Evolutionary conservation across 2,888 invertebrate genomes (phyloP).

Genomic region (Synanthedon formicaeformis): DNA sequence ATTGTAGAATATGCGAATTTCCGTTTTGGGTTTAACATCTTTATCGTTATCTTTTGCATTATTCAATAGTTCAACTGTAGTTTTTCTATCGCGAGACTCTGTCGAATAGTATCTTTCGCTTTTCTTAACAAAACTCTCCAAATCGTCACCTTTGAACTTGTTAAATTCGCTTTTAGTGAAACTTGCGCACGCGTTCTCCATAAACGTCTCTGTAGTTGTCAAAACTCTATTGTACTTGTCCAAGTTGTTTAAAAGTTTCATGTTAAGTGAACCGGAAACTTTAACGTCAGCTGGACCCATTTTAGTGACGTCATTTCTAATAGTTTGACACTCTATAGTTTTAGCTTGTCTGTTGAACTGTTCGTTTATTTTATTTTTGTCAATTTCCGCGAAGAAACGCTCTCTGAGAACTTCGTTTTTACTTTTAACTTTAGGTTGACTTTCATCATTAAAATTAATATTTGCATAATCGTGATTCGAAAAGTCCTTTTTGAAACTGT

Average conservation of each 20-base stretch:
- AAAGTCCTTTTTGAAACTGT: conserved; percentile 57
- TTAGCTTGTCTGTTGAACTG: conserved; percentile 33
- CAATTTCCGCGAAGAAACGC: conserved; percentile 38
- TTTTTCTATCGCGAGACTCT: conserved; percentile 38
- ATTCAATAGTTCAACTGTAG: conserved; percentile 34
- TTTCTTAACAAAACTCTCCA: conserved; percentile 57
- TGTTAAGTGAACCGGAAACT: conserved; percentile 49
- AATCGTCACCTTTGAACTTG: conserved; percentile 36
- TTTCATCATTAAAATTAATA: conserved; percentile 23
- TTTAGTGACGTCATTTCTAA: conserved; percentile 50
- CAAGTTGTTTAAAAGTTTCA: conserved; percentile 47
- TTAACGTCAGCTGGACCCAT: conserved; percentile 40
- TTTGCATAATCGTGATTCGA: conserved; percentile 53
- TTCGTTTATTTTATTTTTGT: conserved; percentile 47
- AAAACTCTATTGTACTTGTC: conserved; percentile 54
- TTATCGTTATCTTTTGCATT: conserved; percentile 15
- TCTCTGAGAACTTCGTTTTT: conserved; percentile 53
- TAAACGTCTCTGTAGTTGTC: conserved; percentile 52
- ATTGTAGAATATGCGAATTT: conserved; percentile 59
- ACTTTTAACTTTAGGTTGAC: conserved; percentile 13
- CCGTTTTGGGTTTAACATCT: conserved; percentile 35
- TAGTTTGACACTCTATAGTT: conserved; percentile 53
- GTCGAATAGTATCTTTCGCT: conserved; percentile 58
- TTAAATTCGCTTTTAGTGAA: conserved; percentile 48
- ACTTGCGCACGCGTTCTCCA: conserved; percentile 48